Conservation (phyloP, 2,888 invertebrate species). For the Opisthograptis luteolata region DNA sequence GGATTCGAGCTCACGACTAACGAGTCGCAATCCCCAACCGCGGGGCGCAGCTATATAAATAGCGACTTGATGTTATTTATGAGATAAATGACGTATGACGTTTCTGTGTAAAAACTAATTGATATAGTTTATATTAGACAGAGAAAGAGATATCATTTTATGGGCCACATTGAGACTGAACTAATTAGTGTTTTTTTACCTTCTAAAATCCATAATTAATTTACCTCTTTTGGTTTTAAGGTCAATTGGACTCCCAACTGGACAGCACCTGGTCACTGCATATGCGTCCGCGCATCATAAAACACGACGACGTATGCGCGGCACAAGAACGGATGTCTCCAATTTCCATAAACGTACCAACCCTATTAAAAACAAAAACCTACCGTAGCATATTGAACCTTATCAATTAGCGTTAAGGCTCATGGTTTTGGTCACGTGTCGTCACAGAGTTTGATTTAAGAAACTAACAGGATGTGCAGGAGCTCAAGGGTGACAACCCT, state of each 20-base stretch:
- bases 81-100: too few relatives aligned
- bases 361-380: constrained; percentile 24
- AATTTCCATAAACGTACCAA: constrained; percentile 62
- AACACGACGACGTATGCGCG: constrained; percentile 63
- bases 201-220: too few relatives aligned
- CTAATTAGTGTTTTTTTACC: too few relatives aligned
- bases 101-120: too few relatives aligned
- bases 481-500: constrained; percentile 71
- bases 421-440: constrained; percentile 54
- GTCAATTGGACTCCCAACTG: constrained; percentile 13
- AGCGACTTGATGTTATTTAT: too few relatives aligned
- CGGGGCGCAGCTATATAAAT: too few relatives aligned
- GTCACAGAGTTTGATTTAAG: constrained; percentile 59
- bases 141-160: too few relatives aligned
- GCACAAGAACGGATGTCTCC: constrained; percentile 77
- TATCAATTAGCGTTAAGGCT: constrained; percentile 27
- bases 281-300: constrained; percentile 55
- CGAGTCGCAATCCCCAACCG: too few relatives aligned
- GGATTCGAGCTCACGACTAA: too few relatives aligned
- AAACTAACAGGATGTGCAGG: constrained; percentile 66
- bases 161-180: too few relatives aligned
- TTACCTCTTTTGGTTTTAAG: background rate
- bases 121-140: too few relatives aligned
- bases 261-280: constrained; percentile 57
- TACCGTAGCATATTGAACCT: constrained; percentile 25